These are phyloP conservation scores for Spodoptera litura DNA, from an alignment of 1,140 invertebrate species.

Conservation along the genomic window DNA sequence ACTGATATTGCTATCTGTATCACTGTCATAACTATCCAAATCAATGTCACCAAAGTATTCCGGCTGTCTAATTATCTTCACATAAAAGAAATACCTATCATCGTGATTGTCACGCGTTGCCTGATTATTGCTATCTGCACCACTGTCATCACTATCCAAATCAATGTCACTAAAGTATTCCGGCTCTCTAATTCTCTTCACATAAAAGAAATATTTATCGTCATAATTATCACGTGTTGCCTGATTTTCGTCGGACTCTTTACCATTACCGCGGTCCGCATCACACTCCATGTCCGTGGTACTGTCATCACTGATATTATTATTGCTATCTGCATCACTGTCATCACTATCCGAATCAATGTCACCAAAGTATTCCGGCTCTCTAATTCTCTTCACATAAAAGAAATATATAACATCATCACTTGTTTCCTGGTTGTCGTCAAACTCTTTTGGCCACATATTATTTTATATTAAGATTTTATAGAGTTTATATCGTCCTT, in stretches of 20 bases:
- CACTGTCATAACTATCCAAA: too few species aligned
- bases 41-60: too few species aligned
- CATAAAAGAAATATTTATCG: constrained; percentile 77
- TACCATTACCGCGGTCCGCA: not conserved
- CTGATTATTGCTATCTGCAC: not conserved
- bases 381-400: constrained; percentile 86
- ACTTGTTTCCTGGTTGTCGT: constrained; percentile 59
- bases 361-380: constrained; percentile 65
- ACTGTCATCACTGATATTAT: not conserved
- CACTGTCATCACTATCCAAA: constrained; percentile 58
- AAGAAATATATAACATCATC: constrained; percentile 81
- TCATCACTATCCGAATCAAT: constrained; percentile 65
- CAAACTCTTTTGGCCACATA: constrained; percentile 91
- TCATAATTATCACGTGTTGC: constrained; percentile 61
- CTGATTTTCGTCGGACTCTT: constrained; percentile 84
- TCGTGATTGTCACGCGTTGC: too few species aligned
- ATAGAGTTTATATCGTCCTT: constrained; percentile 95
- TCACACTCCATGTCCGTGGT: too few species aligned
- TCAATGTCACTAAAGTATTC: constrained; percentile 69
- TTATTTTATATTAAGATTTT: constrained; percentile 92
- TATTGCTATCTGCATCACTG: constrained; percentile 28
- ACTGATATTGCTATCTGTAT: not conserved
- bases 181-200: constrained; percentile 86
- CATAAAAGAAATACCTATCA: constrained; percentile 80
- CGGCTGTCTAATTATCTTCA: constrained; percentile 86